Base-by-base conservation (phyloP, 2,113 vertebrate species). In the Bubo scandiacus region DNA sequence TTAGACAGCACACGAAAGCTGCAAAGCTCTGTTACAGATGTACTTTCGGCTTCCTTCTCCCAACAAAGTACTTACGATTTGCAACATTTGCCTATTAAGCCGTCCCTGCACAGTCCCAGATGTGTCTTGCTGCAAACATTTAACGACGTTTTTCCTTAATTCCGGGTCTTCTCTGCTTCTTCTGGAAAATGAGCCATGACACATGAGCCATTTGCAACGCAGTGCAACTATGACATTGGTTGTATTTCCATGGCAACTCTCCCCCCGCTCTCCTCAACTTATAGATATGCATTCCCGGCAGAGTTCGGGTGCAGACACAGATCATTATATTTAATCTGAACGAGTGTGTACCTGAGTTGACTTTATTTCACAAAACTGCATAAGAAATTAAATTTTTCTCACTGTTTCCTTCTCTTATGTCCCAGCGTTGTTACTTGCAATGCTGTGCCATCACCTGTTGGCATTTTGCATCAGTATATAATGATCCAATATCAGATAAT, bases 191-290 rank as follows among this genome's bases (percentile, higher is more conserved):
- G 93, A 97, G 95, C 96, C 94, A 66, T 87, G 95, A 95, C 94
- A 96, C 85, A 91, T 0, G 66, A 96, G 94, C 88, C 88, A 75
- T 91, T 97, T 67, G 67, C 91, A 88, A 71, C 1, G 12, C 10
- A 9, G 34, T 23, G 80, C 94, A 51, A 68, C 90, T 75, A 30
- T 94, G 92, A 91, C 92, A 94, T 38, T 52, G 71, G 79, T 54
- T 80, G 78, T 4, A 97, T 97, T 97, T 97, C 96, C 96, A 96
- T 96, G 87, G 96, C 79, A 96, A 97, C 96, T 94, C 83, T 87
- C 80, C 90, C 91, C 77, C 71, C 0, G 9, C 66, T 83, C 86
- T 47, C 67, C 84, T 23, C 83, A 89, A 42, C 80, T 86, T 43
- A 59, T 29, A 92, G 96, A 94, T 90, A 80, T 4, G 57, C 89